These are phyloP conservation scores for Hystrix brachyura DNA, from an alignment of 2,113 vertebrate genomes.

Conservation along the genomic window DNA sequence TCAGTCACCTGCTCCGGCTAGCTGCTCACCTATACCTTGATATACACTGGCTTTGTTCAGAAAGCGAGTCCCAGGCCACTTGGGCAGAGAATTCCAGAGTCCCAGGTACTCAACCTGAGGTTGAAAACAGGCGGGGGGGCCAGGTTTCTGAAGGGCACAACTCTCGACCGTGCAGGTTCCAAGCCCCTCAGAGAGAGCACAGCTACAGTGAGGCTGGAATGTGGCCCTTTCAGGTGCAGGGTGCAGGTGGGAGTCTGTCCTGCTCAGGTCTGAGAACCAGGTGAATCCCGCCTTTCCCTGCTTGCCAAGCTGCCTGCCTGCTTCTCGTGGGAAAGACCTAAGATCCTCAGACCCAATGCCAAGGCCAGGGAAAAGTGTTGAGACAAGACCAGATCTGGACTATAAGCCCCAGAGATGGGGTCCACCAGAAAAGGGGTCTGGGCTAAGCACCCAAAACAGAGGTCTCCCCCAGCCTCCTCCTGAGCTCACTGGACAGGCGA, in stretches of 20 bases:
- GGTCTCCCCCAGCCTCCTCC: rapidly evolving
- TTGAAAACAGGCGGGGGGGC: not conserved
- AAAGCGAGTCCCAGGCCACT: not conserved
- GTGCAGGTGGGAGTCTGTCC: not conserved
- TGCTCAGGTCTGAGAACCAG: not conserved
- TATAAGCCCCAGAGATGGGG: not conserved
- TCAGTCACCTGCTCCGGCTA: too few species aligned
- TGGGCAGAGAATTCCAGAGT: not conserved
- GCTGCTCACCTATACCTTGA: not conserved
- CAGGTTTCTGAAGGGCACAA: too few species aligned
- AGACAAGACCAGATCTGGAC: not conserved
- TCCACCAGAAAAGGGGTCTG: not conserved
- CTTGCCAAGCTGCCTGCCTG: not conserved
- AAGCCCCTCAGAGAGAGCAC: not conserved
- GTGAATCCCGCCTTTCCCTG: not conserved
- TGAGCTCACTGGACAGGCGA: not conserved
- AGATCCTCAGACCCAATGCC: not conserved
- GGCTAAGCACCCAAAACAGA: not conserved
- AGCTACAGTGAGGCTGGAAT: not conserved
- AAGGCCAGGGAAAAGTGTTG: not conserved
- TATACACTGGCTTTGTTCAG: not conserved
- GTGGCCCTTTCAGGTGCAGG: not conserved
- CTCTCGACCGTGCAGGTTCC: too few species aligned
- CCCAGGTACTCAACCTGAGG: not conserved
- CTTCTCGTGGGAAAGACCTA: not conserved